phyloP scores from a whole-genome alignment of 2,113 vertebrate genomes.

The Zingel zingel region DNA sequence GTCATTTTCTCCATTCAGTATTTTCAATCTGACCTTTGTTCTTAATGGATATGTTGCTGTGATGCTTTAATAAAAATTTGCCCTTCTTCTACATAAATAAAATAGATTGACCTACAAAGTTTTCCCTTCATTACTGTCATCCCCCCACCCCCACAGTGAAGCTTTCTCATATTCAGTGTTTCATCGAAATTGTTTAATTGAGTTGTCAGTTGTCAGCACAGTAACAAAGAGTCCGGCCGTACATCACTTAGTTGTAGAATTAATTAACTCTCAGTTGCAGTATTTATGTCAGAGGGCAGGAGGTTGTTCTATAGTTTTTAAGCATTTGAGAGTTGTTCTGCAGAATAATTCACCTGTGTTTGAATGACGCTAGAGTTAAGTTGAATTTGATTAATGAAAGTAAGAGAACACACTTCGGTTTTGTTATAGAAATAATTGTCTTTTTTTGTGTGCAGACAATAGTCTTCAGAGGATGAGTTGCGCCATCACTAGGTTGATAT shows the following conservation, averaged over 20 bases:
- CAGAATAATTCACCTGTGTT: neutral
- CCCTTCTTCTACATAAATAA: slow-evolving; percentile 13
- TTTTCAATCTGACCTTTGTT: slow-evolving; percentile 12
- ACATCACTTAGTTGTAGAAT: slow-evolving; percentile 35
- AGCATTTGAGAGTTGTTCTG: slow-evolving; percentile 3
- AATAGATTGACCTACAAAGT: neutral
- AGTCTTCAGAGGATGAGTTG: neutral
- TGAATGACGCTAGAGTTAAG: neutral
- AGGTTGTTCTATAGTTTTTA: slow-evolving; percentile 4
- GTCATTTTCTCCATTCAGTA: neutral
- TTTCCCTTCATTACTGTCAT: slow-evolving; percentile 1
- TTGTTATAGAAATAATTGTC: neutral
- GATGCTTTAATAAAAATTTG: slow-evolving; percentile 36
- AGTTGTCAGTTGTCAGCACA: slow-evolving; percentile 37
- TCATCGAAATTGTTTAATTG: slow-evolving; percentile 45
- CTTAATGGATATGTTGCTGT: neutral
- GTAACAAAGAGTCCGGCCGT: slow-evolving; percentile 22
- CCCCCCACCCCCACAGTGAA: neutral
- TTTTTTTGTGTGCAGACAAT: neutral
- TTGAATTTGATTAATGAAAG: neutral
- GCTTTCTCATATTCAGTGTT: slow-evolving; percentile 13
- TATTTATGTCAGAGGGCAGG: slow-evolving; percentile 38
- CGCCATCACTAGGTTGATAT: neutral
- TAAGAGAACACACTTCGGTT: neutral
- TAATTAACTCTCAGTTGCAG: slow-evolving; percentile 50